These are phyloP conservation scores for Mus minutoides DNA, from an alignment of 2,797 vertebrate genomes.

Conservation along the genomic window DNA sequence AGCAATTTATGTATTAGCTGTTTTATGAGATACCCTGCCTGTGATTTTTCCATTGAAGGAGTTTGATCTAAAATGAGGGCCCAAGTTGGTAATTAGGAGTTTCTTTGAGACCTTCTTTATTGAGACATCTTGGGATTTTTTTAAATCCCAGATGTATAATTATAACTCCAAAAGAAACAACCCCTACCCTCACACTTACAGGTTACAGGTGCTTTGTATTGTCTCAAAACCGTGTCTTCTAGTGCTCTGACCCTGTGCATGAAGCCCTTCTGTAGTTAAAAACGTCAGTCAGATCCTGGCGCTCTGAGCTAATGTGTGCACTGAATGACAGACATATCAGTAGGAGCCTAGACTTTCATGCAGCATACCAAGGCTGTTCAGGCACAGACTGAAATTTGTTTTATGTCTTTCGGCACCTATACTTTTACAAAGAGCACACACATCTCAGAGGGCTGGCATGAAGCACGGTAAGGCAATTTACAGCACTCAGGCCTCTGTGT, in stretches of 20 bases:
- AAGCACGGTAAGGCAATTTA: neutral
- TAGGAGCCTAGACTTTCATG: neutral
- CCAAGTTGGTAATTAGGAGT: neutral
- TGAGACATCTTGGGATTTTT: constrained; percentile 14
- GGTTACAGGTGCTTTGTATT: neutral
- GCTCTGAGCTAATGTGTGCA: neutral
- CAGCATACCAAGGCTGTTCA: constrained; percentile 35
- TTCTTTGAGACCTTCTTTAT: constrained; percentile 53
- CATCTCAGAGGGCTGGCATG: neutral
- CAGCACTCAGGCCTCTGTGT: neutral
- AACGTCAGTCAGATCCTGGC: constrained; percentile 21
- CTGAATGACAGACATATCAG: neutral
- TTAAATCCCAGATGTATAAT: neutral
- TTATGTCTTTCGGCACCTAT: constrained; percentile 57
- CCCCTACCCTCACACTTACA: neutral
- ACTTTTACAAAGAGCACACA: constrained; percentile 54
- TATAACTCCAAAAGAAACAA: neutral
- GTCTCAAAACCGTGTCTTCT: neutral
- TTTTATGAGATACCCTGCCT: neutral
- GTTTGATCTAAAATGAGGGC: neutral
- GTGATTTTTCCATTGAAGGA: neutral
- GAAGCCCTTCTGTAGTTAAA: neutral
- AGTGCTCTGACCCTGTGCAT: neutral
- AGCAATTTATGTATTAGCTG: neutral
- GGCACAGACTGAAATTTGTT: constrained; percentile 19